Evolutionary conservation across 2,113 vertebrate genomes (phyloP), one percentile per base, ranked within the genome.

Genomic region (Prunella fulvescens): DNA sequence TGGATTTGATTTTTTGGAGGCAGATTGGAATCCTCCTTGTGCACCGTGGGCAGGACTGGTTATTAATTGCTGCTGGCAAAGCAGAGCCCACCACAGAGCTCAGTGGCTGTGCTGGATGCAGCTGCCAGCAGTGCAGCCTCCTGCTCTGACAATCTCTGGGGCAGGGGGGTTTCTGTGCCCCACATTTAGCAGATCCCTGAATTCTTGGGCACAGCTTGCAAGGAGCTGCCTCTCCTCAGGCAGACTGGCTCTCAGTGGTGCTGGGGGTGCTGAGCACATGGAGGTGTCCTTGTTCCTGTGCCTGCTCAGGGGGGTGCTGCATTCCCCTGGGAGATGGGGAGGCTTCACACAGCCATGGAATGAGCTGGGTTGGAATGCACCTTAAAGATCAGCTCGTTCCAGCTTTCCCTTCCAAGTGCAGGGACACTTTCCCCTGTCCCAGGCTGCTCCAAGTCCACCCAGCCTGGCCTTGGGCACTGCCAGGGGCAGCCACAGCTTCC

Each of bases 191-290:
- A 57, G 60, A 45, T 50, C 42, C 6, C 51, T 42, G 35, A 4
- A 12, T 2, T 1, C 11, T 50, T 10, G 12, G 19, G 64, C 67
- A 61, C 18, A 81, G 44, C 1, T 0, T 9, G 28, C 24, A 8
- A 3, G 5, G 58, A 12, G 3, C 12, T 5, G 16, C 45, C 50
- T 29, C 31, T 73, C 16, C 82, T 26, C 78, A 9, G 81, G 37
- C 23, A 67, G 39, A 2, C 0, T 3, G 74, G 71, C 42, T 62
- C 5, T 1, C 40, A 37, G 53, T 0, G 3, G 3, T 19, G 81
- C 51, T 1, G 10, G 2, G 81, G 57, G 2, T 2, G 7, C 31
- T 0, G 11, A 57, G 67, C 22, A 3, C 19, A 3, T 1, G 20
- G 90, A 31, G 44, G 23, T 23, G 33, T 19, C 35, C 64, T 15